Conservation (phyloP, 1,140 invertebrate genomes). For the Oryctes rhinoceros region DNA sequence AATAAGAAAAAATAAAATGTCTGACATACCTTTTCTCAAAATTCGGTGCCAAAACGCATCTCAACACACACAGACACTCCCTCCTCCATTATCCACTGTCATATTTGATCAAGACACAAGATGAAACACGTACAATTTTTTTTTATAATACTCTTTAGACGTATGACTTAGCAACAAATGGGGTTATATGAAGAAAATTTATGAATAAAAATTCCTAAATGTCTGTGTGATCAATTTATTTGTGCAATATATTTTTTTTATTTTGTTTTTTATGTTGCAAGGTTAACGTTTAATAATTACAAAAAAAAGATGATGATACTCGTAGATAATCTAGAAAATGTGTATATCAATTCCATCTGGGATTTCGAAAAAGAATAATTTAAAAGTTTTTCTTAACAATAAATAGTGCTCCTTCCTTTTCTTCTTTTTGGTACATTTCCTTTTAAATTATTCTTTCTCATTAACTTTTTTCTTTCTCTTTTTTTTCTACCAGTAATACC, state of each 20-base stretch:
- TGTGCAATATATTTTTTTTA: conserved; percentile 11
- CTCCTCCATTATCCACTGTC: background rate
- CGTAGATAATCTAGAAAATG: background rate
- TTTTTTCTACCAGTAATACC: too few species aligned
- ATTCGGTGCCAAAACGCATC: background rate
- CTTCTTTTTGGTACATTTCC: background rate
- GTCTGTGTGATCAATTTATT: background rate
- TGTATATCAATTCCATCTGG: conserved; percentile 1
- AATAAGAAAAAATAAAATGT: conserved; percentile 7
- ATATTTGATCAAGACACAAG: background rate
- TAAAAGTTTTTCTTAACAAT: background rate
- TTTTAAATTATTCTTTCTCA: too few species aligned
- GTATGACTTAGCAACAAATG: background rate
- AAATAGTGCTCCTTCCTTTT: background rate
- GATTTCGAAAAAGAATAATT: conserved; percentile 24
- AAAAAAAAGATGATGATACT: background rate
- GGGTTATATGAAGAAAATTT: too few species aligned
- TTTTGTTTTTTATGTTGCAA: background rate
- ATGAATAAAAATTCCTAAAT: background rate
- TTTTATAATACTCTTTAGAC: background rate
- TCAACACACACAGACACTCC: background rate
- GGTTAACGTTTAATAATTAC: background rate
- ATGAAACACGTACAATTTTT: background rate
- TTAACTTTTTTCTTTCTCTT: too few species aligned
- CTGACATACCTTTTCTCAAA: conserved; percentile 30